These are phyloP conservation scores for Coleophora deauratella DNA, from an alignment of 2,888 invertebrate genomes.

Conservation along the genomic window DNA sequence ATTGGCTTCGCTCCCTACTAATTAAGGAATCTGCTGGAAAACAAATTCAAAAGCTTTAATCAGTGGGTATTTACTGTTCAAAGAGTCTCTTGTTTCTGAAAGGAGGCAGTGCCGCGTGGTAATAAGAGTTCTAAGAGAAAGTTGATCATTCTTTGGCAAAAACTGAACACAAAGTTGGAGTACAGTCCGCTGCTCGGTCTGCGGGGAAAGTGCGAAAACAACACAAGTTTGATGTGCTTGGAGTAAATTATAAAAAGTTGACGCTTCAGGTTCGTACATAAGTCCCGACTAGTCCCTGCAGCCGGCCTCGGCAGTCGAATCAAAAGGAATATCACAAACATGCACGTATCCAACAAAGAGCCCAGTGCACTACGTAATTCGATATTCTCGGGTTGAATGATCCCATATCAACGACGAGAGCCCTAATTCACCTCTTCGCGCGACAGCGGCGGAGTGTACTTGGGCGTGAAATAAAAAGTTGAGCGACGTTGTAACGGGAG, in stretches of 20 bases:
- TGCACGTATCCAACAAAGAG: conserved; percentile 67
- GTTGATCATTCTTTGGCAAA: conserved; percentile 7
- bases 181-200: conserved; percentile 9
- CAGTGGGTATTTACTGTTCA: conserved; percentile 20
- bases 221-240: conserved; percentile 3
- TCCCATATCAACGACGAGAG: conserved; percentile 69
- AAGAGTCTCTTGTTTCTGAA: conserved; percentile 24
- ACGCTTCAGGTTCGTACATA: conserved; percentile 2
- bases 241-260: conserved; percentile 9
- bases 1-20: no score
- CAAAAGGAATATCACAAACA: conserved; percentile 65
- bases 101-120: conserved; percentile 14
- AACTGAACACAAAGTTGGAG: conserved; percentile 9
- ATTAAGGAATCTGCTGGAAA: no score
- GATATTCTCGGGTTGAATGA: conserved; percentile 70
- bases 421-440: conserved; percentile 68
- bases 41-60: conserved; percentile 7
- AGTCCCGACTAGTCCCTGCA: conserved; percentile 13
- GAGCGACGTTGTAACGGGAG: conserved; percentile 62
- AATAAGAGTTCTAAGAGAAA: conserved; percentile 23
- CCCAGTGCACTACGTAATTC: conserved; percentile 65
- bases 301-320: conserved; percentile 19
- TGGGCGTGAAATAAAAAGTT: conserved; percentile 72
- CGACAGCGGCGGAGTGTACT: conserved; percentile 66
- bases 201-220: conserved; percentile 16